A percentile compares a stretch with the other conserved stretches of the same genome.
Conservation (phyloP, 2,797 vertebrate species). For the Fratercula arctica region DNA sequence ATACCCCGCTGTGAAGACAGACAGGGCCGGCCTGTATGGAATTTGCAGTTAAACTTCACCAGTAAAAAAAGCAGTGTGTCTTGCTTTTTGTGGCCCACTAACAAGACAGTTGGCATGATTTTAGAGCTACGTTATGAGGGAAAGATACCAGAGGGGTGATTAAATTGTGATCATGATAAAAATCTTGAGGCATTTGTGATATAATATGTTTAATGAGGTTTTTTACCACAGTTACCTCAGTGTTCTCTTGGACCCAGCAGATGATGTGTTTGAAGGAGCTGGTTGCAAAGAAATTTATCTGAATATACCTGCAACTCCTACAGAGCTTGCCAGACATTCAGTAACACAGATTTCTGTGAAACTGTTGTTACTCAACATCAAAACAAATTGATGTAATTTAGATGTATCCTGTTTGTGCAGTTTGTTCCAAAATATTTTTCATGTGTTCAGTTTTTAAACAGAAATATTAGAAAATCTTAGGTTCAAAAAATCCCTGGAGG, state of each 20-base stretch:
- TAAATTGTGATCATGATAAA: constrained; percentile 2
- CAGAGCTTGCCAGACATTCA: not conserved
- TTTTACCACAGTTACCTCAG: not conserved
- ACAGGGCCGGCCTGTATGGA: not conserved
- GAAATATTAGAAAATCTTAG: not conserved
- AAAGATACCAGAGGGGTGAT: not conserved
- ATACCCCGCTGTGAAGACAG: not conserved
- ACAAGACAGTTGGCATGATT: not conserved
- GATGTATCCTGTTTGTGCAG: not conserved
- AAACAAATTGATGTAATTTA: constrained; percentile 17
- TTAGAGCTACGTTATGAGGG: not conserved
- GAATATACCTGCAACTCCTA: not conserved
- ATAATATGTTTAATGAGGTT: not conserved
- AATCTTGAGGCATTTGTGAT: constrained; percentile 8
- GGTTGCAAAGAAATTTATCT: not conserved
- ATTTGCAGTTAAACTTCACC: constrained; percentile 8
- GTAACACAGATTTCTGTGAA: not conserved
- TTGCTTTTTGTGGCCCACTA: not conserved
- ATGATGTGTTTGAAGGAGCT: constrained; percentile 12
- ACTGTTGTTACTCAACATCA: not conserved
- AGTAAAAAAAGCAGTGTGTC: not conserved
- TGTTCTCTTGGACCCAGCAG: not conserved
- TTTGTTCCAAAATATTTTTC: not conserved
- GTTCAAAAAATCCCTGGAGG: not conserved
- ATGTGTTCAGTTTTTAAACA: not conserved